Evolutionary conservation across 2,888 invertebrate genomes (phyloP), one percentile per base, ranked within the genome.

Genomic region (Linnaemya vulpina): DNA sequence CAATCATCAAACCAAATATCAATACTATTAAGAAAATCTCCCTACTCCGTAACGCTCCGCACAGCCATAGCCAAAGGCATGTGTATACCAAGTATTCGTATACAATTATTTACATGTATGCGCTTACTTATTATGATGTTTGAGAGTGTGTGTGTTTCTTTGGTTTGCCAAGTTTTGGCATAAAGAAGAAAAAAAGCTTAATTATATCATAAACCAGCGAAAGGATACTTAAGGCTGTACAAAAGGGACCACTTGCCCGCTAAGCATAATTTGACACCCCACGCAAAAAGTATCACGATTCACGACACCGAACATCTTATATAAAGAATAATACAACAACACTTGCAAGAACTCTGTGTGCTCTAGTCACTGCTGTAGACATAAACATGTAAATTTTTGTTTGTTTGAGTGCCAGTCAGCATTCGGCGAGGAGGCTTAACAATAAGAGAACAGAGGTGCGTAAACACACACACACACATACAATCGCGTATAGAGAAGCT

Each of bases 251-350:
- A 68, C 68, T 79, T 60, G 75, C 58, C 79, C 79, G 84, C 75
- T 79, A 80, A 84, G 67, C 73, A 70, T 70, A 73, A 77, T 68
- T 65, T 84, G 58, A 81, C 81, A 73, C 77, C 68, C 46, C 62
- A 46, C n/a, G 70, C 55, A 79, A 73, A 79, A 68, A 84, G 65
- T 62, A 76, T 67, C 76, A 49, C 60, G 62, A 77, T 67, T 67
- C 76, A 49, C 60, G 62, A 77, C 73, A 76, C 62, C 60, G 13
- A 51, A 15, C n/a, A 60, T 65, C 78, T 79, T 71, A 73, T 73
- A 51, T 71, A 83, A 71, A 71, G 76, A 53, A 71, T 38, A 35
- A 71, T 25, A 58, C 67, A 43, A 60, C 60, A 67, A 62, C n/a
- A 65, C 49, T 67, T 49, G 67, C 46, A 35, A 38, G 20, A 15